Percentiles rank a stretch among this genome's conserved stretches.
Evolutionary conservation across 1,140 invertebrate genomes (phyloP).

Genomic region (Venustaconcha ellipsiformis): DNA sequence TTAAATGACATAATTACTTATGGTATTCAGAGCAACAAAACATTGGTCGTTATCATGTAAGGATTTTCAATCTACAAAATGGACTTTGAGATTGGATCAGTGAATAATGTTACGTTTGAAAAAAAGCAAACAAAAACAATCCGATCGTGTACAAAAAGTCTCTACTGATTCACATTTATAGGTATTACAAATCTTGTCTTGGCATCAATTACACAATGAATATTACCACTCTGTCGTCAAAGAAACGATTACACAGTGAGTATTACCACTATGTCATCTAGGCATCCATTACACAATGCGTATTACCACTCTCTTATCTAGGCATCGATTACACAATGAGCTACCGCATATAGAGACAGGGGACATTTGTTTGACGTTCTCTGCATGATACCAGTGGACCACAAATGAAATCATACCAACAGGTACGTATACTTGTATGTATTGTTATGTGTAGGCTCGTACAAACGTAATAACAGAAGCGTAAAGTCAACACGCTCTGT

Average conservation of each 20-base stretch:
- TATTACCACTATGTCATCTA: slow-evolving; percentile 13
- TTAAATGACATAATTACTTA: no score
- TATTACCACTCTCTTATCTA: slow-evolving; percentile 14
- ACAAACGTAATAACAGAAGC: no score
- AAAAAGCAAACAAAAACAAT: no score
- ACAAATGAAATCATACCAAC: slow-evolving; percentile 52
- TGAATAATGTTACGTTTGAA: no score
- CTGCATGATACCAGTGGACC: slow-evolving; percentile 41
- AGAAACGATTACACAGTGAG: slow-evolving; percentile 70
- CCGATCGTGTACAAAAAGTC: no score
- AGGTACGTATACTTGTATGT: slow-evolving; percentile 30
- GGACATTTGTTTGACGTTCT: slow-evolving; percentile 52
- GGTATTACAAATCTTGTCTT: slow-evolving; percentile 8
- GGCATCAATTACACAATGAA: slow-evolving; percentile 70
- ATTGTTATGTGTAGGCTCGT: no score
- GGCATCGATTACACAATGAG: slow-evolving; percentile 71
- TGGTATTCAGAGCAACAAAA: no score
- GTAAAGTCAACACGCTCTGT: no score
- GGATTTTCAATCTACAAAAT: no score
- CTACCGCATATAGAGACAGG: slow-evolving; percentile 64
- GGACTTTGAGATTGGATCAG: no score
- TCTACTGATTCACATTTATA: no score
- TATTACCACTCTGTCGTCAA: slow-evolving; percentile 14
- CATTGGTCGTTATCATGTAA: no score
- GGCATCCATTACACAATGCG: slow-evolving; percentile 70